These are phyloP conservation scores for Chanos chanos DNA, from an alignment of 2,797 vertebrate genomes.

Conservation along the genomic window DNA sequence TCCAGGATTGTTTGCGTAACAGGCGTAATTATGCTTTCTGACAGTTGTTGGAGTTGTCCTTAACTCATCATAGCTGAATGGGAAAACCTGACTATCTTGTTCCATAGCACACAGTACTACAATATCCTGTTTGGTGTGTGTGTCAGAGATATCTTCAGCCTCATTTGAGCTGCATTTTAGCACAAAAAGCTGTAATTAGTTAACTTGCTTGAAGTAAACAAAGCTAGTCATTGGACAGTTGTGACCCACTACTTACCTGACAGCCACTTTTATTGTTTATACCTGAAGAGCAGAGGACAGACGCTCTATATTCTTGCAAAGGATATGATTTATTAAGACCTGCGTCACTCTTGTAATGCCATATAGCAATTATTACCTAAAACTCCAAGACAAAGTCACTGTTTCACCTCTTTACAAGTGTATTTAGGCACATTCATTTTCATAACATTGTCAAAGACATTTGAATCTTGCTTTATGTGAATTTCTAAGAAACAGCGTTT, in stretches of 20 bases:
- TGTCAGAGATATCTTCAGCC: neutral
- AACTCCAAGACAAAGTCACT: too few species aligned
- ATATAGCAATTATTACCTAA: too few species aligned
- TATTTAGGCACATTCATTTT: too few species aligned
- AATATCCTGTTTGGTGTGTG: slow-evolving; percentile 40
- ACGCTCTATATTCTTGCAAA: slow-evolving; percentile 1
- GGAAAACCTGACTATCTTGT: slow-evolving; percentile 24
- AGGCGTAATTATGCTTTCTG: neutral
- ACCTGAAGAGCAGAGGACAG: neutral
- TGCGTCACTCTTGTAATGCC: too few species aligned
- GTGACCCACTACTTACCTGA: neutral
- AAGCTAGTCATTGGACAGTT: slow-evolving; percentile 1
- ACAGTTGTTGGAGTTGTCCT: neutral
- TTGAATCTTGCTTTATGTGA: too few species aligned
- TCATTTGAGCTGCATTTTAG: slow-evolving; percentile 18
- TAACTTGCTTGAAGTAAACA: slow-evolving; percentile 29
- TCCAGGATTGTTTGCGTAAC: neutral
- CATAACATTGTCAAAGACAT: too few species aligned
- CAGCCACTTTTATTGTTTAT: slow-evolving; percentile 28
- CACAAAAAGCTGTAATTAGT: slow-evolving; percentile 3
- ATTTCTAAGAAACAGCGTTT: too few species aligned
- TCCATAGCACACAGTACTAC: slow-evolving; percentile 12
- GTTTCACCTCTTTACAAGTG: too few species aligned
- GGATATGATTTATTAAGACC: too few species aligned
- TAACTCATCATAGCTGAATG: neutral